Percentiles rank a stretch among this genome's conserved stretches.
Evolutionary conservation across 1,140 invertebrate species (phyloP).

Genomic region (Ridgeia piscesae): DNA sequence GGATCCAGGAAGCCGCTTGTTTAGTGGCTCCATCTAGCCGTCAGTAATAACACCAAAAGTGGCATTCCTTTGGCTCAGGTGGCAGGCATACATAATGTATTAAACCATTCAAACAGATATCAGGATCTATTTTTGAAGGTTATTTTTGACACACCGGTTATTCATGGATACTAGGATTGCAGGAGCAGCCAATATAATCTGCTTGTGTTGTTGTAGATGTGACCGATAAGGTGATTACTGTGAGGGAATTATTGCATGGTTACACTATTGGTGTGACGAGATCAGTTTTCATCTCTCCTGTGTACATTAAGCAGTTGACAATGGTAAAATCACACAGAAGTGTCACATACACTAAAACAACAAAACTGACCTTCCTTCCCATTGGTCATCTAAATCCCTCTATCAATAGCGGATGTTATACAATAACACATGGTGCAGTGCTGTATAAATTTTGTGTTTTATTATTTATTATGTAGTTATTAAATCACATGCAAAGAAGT

Average conservation of each 20-base stretch:
- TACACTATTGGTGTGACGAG: neutral
- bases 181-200: neutral
- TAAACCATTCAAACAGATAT: neutral
- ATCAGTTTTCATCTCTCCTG: neutral
- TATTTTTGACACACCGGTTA: neutral
- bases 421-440: too few relatives aligned
- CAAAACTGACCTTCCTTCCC: neutral
- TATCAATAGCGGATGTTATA: neutral
- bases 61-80: neutral
- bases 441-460: too few relatives aligned
- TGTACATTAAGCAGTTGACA: neutral
- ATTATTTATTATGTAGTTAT: too few relatives aligned
- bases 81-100: neutral
- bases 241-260: neutral
- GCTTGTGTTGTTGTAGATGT: neutral
- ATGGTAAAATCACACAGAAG: neutral
- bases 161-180: neutral
- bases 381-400: neutral
- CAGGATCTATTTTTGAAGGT: neutral
- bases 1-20: neutral
- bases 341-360: neutral
- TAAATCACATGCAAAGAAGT: too few relatives aligned
- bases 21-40: neutral
- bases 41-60: neutral
- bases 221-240: neutral